Evolutionary conservation across 2,797 vertebrate genomes (phyloP).

Genomic region (Tenualosa ilisha): DNA sequence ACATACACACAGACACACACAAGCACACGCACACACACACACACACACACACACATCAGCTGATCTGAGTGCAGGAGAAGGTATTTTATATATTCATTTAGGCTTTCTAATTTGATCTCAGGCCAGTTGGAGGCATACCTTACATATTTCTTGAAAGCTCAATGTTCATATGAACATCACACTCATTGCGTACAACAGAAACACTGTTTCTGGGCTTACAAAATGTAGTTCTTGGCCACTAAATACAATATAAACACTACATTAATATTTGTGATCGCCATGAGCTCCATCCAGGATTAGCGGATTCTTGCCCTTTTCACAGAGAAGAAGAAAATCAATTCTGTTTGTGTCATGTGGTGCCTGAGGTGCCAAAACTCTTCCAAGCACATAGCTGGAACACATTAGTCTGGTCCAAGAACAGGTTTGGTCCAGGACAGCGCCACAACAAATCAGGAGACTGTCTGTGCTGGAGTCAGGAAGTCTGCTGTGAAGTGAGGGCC

Average conservation of each 20-base stretch:
- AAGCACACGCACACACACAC: neutral
- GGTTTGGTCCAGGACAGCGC: neutral
- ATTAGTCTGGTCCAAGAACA: too few relatives aligned
- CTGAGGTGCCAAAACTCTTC: neutral
- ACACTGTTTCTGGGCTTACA: too few relatives aligned
- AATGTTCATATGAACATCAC: too few relatives aligned
- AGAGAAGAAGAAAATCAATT: neutral
- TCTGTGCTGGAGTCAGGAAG: neutral
- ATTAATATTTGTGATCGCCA: too few relatives aligned
- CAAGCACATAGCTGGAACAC: too few relatives aligned
- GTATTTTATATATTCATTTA: neutral
- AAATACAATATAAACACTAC: too few relatives aligned
- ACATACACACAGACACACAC: neutral
- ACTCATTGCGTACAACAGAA: too few relatives aligned
- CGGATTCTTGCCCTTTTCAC: neutral
- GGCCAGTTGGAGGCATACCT: neutral
- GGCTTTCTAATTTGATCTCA: neutral
- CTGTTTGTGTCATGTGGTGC: neutral
- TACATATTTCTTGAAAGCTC: too few relatives aligned
- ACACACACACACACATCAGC: neutral
- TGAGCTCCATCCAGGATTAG: too few relatives aligned
- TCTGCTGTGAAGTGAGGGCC: too few relatives aligned
- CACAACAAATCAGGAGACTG: neutral
- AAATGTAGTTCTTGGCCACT: too few relatives aligned
- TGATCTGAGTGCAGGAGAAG: neutral